Evolutionary conservation across 2,797 vertebrate genomes (phyloP), one percentile per base, ranked within the genome.

Genomic region (Neosalanx taihuensis): DNA sequence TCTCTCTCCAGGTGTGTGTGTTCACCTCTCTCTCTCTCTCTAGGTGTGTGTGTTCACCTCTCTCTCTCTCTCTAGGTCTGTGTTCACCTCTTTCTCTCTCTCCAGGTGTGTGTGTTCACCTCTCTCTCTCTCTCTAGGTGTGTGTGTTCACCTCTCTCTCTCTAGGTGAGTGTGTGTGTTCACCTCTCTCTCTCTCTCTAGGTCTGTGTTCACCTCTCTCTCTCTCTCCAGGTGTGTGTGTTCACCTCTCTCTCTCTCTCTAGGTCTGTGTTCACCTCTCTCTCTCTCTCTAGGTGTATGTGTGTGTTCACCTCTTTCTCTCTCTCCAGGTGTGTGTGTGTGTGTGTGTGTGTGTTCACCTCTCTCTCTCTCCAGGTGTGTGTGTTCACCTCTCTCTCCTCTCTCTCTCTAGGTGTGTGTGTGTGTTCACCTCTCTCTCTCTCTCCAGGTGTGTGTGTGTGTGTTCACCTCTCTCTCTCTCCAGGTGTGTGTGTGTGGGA

Each of bases 311-410:
- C 13, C 46, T 51, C 46, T 4, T 2, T 10, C 37, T 41, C 46
- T 17, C 46, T 51, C 46, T 17, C 46, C 12, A 26, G 4, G 60
- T 62, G 56, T 20, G 56, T 57, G 56, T 57, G 56, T 20, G 26
- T 26, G 29, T 23, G 51, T 13, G 51, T 64, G 41, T 71, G 6
- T 56, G 49, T 53, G n/a, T 10, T 6, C 46, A 33, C 60, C 6
- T 10, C n/a, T 9, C 10, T 66, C 15, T 37, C 2, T 26, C 53
- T 51, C 10, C 15, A 1, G 17, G 56, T 3, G 33, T 23, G n/a
- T 69, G n/a, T 60, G 46, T 31, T n/a, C n/a, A n/a, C n/a, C 57
- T 71, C 12, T 64, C 6, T 70, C 0, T 99, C 96, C 31, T 93
- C 96, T 60, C 90, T 23, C n/a, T 59, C n/a, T 23, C n/a, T 10